Percentiles rank a stretch among this genome's conserved stretches.
phyloP scores from a whole-genome alignment of 2,113 vertebrate species.

The Aptenodytes forsteri region DNA sequence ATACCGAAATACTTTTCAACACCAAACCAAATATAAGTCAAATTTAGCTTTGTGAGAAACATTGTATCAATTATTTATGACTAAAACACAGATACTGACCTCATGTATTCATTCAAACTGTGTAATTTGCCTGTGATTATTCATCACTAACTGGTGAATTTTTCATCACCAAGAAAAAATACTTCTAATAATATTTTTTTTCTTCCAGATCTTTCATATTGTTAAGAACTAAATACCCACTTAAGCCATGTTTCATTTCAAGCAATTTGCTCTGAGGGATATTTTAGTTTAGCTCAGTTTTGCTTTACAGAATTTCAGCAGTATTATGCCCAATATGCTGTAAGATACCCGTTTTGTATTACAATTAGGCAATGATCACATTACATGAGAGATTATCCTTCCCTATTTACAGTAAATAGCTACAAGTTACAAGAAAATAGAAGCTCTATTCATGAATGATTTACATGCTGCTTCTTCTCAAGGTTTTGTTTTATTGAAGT shows the following conservation, averaged over 20 bases:
- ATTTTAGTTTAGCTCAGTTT: conserved; percentile 10
- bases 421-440: conserved; percentile 54
- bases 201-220: neutral
- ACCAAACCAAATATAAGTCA: neutral
- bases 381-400: conserved; percentile 66
- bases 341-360: conserved; percentile 4
- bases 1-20: neutral
- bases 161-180: neutral
- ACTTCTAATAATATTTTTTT: neutral
- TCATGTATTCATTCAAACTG: neutral
- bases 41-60: neutral
- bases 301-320: conserved; percentile 18
- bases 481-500: conserved; percentile 46
- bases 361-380: conserved; percentile 52
- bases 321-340: conserved; percentile 5
- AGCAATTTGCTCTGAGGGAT: conserved; percentile 50
- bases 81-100: neutral
- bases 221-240: conserved; percentile 15
- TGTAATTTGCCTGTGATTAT: neutral
- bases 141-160: neutral
- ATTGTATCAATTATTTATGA: neutral
- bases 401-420: conserved; percentile 57
- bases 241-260: conserved; percentile 33
- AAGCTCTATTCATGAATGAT: conserved; percentile 58
- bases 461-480: conserved; percentile 44